phyloP scores from a whole-genome alignment of 2,888 invertebrate species.

The Melipona beecheii region DNA sequence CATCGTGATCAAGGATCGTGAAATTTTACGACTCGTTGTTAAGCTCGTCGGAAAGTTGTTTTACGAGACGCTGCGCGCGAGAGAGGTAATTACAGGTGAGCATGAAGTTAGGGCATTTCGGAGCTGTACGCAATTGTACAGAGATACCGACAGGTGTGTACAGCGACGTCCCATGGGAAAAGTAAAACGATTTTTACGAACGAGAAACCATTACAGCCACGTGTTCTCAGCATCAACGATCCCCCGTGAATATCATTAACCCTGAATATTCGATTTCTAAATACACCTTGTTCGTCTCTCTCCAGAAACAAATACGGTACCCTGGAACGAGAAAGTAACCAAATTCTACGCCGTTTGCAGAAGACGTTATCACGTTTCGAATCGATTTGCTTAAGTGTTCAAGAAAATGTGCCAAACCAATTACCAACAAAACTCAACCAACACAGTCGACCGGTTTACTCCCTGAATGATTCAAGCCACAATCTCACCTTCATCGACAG shows the following conservation, averaged over 20 bases:
- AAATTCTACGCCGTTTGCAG: constrained; percentile 9
- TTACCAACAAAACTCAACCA: neutral
- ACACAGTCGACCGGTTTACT: neutral
- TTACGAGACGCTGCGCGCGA: too few relatives aligned
- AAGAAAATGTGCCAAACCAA: neutral
- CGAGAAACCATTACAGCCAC: constrained; percentile 23
- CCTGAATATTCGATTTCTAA: constrained; percentile 55
- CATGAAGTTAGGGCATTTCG: neutral
- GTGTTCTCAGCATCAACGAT: constrained; percentile 34
- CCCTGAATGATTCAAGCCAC: neutral
- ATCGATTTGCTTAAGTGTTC: neutral
- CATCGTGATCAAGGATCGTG: neutral
- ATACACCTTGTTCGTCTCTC: constrained; percentile 42
- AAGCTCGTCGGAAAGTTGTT: neutral
- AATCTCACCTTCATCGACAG: constrained; percentile 38
- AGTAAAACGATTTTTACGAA: neutral
- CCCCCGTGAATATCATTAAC: constrained; percentile 49
- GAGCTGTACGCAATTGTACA: neutral
- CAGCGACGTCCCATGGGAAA: neutral
- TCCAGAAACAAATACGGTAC: constrained; percentile 33
- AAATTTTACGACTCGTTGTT: neutral
- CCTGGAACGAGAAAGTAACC: constrained; percentile 42
- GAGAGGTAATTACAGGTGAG: neutral
- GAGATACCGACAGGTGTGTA: neutral
- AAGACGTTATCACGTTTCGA: neutral